These are phyloP conservation scores for Heliconius ismenius DNA, from an alignment of 2,888 invertebrate species.

Conservation along the genomic window DNA sequence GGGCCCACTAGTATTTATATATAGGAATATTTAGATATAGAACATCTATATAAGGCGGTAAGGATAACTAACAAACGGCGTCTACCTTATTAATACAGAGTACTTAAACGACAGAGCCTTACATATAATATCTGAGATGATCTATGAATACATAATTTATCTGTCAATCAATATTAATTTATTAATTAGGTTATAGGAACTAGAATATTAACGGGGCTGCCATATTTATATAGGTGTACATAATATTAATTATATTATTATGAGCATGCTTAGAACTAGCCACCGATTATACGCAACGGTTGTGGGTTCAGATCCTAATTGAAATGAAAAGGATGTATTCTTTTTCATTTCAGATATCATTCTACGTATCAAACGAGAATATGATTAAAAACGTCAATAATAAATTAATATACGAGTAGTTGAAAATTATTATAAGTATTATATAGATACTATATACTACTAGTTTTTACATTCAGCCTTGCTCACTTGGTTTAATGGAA, in stretches of 20 bases:
- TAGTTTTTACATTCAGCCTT: too few species aligned
- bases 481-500: too few species aligned
- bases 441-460: too few species aligned
- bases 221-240: not conserved
- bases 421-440: too few species aligned
- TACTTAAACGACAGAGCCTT: conserved; percentile 26
- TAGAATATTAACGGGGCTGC: conserved; percentile 32
- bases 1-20: too few species aligned
- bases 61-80: not conserved
- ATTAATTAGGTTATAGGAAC: conserved; percentile 27
- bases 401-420: too few species aligned
- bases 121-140: conserved; percentile 5
- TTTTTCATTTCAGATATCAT: too few species aligned
- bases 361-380: not conserved
- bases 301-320: too few species aligned
- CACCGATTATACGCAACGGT: not conserved
- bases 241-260: not conserved
- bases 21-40: not conserved
- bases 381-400: too few species aligned
- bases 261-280: not conserved
- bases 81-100: not conserved
- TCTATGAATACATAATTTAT: conserved; percentile 37
- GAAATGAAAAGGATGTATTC: too few species aligned
- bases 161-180: conserved; percentile 1
- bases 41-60: not conserved